Evolutionary conservation across 2,888 invertebrate genomes (phyloP), one percentile per base, ranked within the genome.

Genomic region (Cremastinae sp.): DNA sequence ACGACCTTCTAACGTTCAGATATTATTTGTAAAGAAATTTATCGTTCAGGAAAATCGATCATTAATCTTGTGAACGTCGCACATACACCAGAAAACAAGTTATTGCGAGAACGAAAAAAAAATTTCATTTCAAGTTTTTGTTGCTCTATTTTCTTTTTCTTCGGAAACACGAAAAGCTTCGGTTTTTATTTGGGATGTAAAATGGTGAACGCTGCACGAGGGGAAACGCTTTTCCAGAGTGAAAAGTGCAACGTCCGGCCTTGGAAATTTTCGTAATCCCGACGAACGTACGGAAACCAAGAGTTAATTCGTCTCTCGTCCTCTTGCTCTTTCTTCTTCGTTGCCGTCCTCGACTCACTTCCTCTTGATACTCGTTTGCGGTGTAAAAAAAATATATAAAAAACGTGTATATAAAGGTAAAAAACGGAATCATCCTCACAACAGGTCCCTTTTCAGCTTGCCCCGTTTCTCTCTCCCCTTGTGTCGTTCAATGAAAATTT

Each of bases 271-370:
- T 69, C 37, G 55, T 62, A 56, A 62, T 62, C 22, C 68, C 41
- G 69, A 74, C 39, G 43, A 51, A 56, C 64, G 64, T 64, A 51
- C 35, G 49, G n/a, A 16, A 10, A 41, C 51, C 61, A 28, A 51
- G 18, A 65, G 65, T 76, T 73, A 73, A 76, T 70, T 76, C 65
- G 73, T 69, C 41, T 37, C 41, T 41, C 62, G 53, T 61, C 53
- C 53, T 49, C 7, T 35, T 39, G 28, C 37, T 20, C 22, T 45
- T 55, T 41, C 41, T 61, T 41, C 35, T 53, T 18, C 58, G 16
- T 49, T 39, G 14, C 49, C 45, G 45, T 55, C 55, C 37, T 69
- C 43, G 10, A 43, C 43, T 45, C 53, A 41, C 56, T 18, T 69
- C 51, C 61, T 41, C 62, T 47, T 39, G 55, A 69, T 64, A 22